These are phyloP conservation scores for Venturia canescens DNA, from an alignment of 1,140 invertebrate species.

Conservation along the genomic window DNA sequence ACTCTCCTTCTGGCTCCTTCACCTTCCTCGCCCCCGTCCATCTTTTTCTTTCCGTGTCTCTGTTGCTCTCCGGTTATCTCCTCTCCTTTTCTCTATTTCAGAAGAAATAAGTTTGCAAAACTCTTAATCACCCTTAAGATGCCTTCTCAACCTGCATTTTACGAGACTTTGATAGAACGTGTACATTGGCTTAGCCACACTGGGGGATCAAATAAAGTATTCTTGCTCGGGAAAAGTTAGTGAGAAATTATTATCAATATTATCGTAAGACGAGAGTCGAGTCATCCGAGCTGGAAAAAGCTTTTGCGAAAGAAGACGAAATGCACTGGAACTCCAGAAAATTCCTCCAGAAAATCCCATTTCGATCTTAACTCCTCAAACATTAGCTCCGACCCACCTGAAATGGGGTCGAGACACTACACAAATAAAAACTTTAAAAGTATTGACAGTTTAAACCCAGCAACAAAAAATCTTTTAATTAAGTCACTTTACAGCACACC, in stretches of 20 bases:
- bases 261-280: neutral
- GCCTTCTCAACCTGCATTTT: neutral
- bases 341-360: neutral
- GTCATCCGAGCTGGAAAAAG: neutral
- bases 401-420: no score
- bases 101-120: slow-evolving; percentile 43
- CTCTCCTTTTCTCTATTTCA: neutral
- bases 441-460: no score
- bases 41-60: no score
- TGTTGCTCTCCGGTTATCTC: no score
- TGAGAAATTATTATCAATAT: slow-evolving; percentile 37
- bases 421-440: no score
- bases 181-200: neutral
- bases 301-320: neutral
- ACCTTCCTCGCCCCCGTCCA: no score
- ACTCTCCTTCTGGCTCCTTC: neutral
- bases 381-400: no score
- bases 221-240: slow-evolving; percentile 3
- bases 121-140: slow-evolving; percentile 34
- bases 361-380: no score
- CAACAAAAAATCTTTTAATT: no score
- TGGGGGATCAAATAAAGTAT: neutral
- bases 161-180: neutral
- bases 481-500: no score
- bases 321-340: neutral